Evolutionary conservation across 2,888 invertebrate species (phyloP).

Genomic region (Caprella mutica): DNA sequence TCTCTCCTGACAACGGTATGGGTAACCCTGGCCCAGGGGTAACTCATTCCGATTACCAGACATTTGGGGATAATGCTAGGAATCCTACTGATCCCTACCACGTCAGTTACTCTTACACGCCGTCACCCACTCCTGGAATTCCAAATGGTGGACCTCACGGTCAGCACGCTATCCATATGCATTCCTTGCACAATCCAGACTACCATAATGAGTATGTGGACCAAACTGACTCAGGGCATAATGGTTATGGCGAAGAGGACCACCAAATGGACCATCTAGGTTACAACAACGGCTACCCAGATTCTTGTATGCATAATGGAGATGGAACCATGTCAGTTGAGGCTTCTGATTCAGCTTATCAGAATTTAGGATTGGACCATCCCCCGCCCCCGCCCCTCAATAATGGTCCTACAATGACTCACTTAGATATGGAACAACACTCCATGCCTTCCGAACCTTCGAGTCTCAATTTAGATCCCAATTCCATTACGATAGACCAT

Average conservation of each 20-base stretch:
- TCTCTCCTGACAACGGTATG: slow-evolving; percentile 23
- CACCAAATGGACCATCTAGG: no score
- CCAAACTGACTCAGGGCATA: slow-evolving; percentile 3
- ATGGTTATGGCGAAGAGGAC: not conserved
- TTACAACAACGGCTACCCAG: no score
- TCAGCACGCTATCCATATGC: slow-evolving; percentile 28
- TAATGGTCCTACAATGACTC: slow-evolving; percentile 14
- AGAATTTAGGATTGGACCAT: slow-evolving; percentile 27
- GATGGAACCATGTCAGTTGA: not conserved
- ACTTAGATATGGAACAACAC: slow-evolving; percentile 32
- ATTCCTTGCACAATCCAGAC: slow-evolving; percentile 26
- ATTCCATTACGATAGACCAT: slow-evolving; percentile 33
- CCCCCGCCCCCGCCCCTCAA: slow-evolving; percentile 20
- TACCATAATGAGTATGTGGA: slow-evolving; percentile 11
- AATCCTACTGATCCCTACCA: no score
- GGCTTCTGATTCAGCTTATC: slow-evolving; percentile 9
- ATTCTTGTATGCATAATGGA: not conserved
- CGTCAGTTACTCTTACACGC: slow-evolving; percentile 31
- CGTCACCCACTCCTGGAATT: slow-evolving; percentile 30
- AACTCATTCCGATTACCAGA: slow-evolving; percentile 18
- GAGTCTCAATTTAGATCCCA: slow-evolving; percentile 29
- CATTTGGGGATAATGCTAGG: no score
- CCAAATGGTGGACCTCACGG: slow-evolving; percentile 29
- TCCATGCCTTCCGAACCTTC: slow-evolving; percentile 31
- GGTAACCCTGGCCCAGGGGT: no score